A percentile compares a stretch with the other conserved stretches of the same genome.
These are phyloP conservation scores for Rattus rattus DNA, from an alignment of 2,113 vertebrate genomes.

Conservation along the genomic window DNA sequence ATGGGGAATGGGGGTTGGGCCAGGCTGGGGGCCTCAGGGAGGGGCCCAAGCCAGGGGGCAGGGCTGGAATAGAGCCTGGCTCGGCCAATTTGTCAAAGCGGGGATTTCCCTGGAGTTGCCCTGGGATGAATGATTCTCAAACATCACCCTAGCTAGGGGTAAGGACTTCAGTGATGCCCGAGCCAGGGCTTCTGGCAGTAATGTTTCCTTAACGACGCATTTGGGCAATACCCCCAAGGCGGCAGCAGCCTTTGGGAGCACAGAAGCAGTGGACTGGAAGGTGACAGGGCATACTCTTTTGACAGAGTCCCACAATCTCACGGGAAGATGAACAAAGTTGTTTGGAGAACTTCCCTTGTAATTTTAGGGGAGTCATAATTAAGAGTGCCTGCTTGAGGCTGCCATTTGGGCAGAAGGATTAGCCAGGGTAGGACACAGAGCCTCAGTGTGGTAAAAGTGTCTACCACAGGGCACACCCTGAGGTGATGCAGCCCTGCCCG, in stretches of 20 bases:
- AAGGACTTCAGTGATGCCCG: constrained; percentile 19
- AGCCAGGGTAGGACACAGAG: background rate
- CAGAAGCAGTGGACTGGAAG: background rate
- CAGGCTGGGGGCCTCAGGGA: constrained; percentile 69
- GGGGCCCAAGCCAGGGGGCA: constrained; percentile 77
- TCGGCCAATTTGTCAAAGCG: constrained; percentile 72
- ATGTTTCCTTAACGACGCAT: background rate
- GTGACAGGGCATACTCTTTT: background rate
- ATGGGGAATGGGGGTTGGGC: constrained; percentile 77
- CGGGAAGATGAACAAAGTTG: constrained; percentile 23
- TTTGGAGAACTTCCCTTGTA: background rate
- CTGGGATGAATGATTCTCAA: constrained; percentile 62
- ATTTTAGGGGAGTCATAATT: constrained; percentile 22
- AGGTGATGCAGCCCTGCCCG: background rate
- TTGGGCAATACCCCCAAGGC: background rate
- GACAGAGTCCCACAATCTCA: constrained; percentile 28
- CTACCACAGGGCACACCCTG: background rate
- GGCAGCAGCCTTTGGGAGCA: background rate
- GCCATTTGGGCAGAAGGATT: background rate
- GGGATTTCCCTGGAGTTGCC: constrained; percentile 78
- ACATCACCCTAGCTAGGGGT: constrained; percentile 27
- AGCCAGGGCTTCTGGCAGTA: constrained; percentile 18
- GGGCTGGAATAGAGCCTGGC: constrained; percentile 75
- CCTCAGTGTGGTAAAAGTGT: background rate
- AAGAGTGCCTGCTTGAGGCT: constrained; percentile 27